These are phyloP conservation scores for Bombus turneri DNA, from an alignment of 1,140 invertebrate genomes.

Conservation along the genomic window DNA sequence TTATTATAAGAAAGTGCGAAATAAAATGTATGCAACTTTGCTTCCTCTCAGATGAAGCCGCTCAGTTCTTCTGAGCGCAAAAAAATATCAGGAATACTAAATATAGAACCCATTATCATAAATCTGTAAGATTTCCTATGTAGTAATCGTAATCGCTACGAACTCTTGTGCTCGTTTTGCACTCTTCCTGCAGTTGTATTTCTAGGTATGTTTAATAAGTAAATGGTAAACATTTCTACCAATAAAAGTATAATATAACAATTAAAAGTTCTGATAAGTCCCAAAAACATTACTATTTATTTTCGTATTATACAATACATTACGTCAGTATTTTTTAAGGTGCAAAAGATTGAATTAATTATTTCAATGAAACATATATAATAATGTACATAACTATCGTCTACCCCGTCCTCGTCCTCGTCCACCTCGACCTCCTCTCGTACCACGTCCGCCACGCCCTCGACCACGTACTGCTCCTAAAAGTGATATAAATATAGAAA, in stretches of 20 bases:
- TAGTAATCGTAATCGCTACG: no score
- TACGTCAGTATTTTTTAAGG: slow-evolving; percentile 9
- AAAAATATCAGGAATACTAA: no score
- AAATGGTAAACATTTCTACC: neutral
- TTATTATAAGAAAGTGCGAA: no score
- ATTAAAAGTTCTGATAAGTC: neutral
- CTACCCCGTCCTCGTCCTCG: slow-evolving; percentile 86
- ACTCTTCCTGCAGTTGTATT: neutral
- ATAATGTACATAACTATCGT: slow-evolving; percentile 79
- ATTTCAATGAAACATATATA: slow-evolving; percentile 8
- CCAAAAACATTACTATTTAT: slow-evolving; percentile 36
- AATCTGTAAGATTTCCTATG: no score
- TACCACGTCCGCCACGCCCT: slow-evolving; percentile 84
- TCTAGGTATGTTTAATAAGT: neutral
- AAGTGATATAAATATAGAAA: slow-evolving; percentile 52
- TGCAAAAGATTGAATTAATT: slow-evolving; percentile 34
- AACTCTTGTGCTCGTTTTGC: no score
- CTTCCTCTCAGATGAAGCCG: no score
- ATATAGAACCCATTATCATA: no score
- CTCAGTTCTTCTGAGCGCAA: no score
- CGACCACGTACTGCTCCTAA: slow-evolving; percentile 82
- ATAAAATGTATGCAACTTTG: no score
- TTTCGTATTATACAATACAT: slow-evolving; percentile 18
- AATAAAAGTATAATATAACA: neutral
- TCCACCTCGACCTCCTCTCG: slow-evolving; percentile 85